Conservation (phyloP, 2,888 invertebrate genomes). For the Philonicus albiceps region DNA sequence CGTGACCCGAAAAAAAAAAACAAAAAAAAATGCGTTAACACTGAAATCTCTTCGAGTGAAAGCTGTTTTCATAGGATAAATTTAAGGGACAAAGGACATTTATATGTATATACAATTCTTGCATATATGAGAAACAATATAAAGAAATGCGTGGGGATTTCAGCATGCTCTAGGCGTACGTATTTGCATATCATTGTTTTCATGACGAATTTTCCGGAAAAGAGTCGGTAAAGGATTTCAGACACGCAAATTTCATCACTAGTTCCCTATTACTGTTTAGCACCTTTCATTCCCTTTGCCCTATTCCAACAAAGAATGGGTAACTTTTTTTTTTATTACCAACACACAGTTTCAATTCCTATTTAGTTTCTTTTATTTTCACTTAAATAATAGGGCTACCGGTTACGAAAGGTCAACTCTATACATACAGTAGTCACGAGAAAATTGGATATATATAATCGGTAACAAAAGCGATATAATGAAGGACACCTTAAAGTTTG, state of each 20-base stretch:
- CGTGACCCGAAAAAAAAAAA: background rate
- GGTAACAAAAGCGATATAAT: background rate
- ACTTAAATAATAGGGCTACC: background rate
- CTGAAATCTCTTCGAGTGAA: background rate
- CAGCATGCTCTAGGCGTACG: background rate
- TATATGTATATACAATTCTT: background rate
- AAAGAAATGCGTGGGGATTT: background rate
- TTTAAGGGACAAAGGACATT: background rate
- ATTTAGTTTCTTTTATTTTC: background rate
- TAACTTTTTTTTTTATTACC: background rate
- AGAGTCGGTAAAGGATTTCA: background rate
- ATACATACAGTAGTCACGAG: background rate
- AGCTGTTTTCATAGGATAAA: background rate
- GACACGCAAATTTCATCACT: background rate
- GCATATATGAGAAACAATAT: background rate
- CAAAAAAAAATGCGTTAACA: background rate
- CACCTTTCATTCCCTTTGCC: background rate
- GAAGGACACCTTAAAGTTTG: background rate
- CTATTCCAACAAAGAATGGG: background rate
- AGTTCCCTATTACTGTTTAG: background rate
- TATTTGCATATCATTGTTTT: slow-evolving; percentile 8
- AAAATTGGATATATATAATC: background rate
- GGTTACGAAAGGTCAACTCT: background rate
- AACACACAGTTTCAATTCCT: background rate
- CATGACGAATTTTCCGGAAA: background rate